phyloP scores from a whole-genome alignment of 2,113 vertebrate genomes.

The Seriola rivoliana region DNA sequence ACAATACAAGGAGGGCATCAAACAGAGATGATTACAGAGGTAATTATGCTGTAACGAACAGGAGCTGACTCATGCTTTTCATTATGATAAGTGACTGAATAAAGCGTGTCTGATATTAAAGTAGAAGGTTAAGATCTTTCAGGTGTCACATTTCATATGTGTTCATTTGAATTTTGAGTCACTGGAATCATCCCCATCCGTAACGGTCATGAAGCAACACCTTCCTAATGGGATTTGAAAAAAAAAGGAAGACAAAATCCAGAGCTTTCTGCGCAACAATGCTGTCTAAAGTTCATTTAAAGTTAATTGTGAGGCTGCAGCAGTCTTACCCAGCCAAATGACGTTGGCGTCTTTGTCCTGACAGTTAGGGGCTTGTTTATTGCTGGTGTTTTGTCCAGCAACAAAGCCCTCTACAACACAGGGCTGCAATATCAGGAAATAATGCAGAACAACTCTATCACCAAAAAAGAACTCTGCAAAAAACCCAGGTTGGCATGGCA shows the following conservation, averaged over 20 bases:
- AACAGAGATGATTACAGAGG: constrained; percentile 14
- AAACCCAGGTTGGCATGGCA: no score
- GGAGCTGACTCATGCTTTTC: constrained; percentile 29
- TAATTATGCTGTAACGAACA: constrained; percentile 40
- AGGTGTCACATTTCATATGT: neutral
- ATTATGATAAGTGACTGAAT: constrained; percentile 1
- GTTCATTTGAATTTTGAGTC: no score
- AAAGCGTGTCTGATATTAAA: neutral
- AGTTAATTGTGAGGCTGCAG: neutral
- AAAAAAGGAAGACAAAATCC: no score
- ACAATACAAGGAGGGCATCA: neutral
- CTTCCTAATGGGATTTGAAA: no score
- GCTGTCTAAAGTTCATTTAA: neutral
- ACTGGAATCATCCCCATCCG: no score
- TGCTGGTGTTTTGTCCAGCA: no score
- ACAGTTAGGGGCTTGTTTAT: neutral
- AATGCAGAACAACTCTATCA: no score
- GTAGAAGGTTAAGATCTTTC: neutral
- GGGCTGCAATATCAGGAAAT: no score
- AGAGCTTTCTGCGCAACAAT: no score
- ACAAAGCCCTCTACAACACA: no score
- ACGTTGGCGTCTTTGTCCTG: neutral
- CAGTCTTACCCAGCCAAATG: neutral
- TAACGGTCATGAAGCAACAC: no score
- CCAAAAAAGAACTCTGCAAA: no score